Evolutionary conservation across 2,888 invertebrate species (phyloP).

Genomic region (Alviniconcha strummeri): DNA sequence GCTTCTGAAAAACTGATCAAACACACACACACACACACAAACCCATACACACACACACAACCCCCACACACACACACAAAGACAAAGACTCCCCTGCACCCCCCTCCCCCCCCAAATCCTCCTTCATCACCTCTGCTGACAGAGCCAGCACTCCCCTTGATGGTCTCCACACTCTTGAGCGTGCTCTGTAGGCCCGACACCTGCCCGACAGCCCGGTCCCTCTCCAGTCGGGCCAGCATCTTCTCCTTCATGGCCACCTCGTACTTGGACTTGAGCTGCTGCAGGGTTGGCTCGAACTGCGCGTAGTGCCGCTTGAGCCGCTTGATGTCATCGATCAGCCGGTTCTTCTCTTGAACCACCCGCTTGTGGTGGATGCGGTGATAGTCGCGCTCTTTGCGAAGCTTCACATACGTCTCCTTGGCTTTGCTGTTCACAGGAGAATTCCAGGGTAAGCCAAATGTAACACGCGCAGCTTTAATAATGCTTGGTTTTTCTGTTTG

Average conservation of each 20-base stretch:
- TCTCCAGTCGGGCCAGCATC: conserved; percentile 72
- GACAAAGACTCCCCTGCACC: too few species aligned
- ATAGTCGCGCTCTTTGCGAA: conserved; percentile 73
- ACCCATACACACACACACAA: too few species aligned
- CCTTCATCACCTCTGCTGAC: background rate
- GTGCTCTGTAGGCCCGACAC: conserved; percentile 69
- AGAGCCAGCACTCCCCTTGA: background rate
- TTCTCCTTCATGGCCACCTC: conserved; percentile 74
- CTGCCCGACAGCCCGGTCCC: conserved; percentile 72
- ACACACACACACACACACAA: too few species aligned
- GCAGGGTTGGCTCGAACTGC: conserved; percentile 71
- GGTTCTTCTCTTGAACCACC: conserved; percentile 73
- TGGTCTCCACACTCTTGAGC: conserved; percentile 61
- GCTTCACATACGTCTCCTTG: conserved; percentile 72
- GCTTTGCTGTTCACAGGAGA: conserved; percentile 64
- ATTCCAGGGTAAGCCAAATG: too few species aligned
- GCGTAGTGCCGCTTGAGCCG: conserved; percentile 71
- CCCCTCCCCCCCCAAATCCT: background rate
- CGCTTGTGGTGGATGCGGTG: conserved; percentile 74
- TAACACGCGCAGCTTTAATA: too few species aligned
- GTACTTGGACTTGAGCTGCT: conserved; percentile 72
- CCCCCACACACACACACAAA: too few species aligned
- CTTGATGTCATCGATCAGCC: conserved; percentile 71
- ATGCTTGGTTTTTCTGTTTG: too few species aligned
- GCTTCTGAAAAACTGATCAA: too few species aligned